phyloP scores from a whole-genome alignment of 2,113 vertebrate species.

The Equus przewalskii region DNA sequence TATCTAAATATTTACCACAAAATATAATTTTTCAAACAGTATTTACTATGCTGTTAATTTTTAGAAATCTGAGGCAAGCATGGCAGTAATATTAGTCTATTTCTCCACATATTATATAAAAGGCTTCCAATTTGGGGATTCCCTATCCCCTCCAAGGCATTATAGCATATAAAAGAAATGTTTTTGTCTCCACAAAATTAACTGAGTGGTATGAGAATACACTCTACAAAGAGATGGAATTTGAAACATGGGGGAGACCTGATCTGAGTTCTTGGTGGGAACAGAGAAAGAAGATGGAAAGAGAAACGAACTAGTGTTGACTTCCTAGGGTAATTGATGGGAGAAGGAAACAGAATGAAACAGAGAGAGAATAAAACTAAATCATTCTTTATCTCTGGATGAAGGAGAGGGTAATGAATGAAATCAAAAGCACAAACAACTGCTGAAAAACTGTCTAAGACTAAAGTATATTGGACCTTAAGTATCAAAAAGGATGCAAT shows the following conservation, averaged over 20 bases:
- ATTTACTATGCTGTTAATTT: neutral
- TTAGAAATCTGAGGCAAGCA: neutral
- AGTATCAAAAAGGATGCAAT: neutral
- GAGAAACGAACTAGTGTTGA: neutral
- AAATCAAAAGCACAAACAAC: neutral
- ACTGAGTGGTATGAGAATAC: neutral
- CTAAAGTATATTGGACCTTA: neutral
- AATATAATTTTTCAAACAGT: neutral
- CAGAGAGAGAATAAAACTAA: neutral
- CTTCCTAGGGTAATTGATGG: neutral
- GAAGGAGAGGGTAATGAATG: neutral
- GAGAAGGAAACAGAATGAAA: neutral
- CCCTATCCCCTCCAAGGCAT: neutral
- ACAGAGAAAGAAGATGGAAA: neutral
- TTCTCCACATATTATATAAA: neutral
- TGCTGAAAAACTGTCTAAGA: neutral
- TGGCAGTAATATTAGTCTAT: neutral
- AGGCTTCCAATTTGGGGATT: neutral
- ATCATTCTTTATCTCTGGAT: neutral
- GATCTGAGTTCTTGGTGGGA: neutral
- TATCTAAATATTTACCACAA: neutral
- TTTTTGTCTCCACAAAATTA: neutral
- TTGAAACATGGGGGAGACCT: neutral
- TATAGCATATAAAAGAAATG: neutral
- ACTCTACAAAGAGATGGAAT: neutral